These are phyloP conservation scores for Drosophila pseudotakahashii DNA, from an alignment of 2,888 invertebrate genomes.

Conservation along the genomic window DNA sequence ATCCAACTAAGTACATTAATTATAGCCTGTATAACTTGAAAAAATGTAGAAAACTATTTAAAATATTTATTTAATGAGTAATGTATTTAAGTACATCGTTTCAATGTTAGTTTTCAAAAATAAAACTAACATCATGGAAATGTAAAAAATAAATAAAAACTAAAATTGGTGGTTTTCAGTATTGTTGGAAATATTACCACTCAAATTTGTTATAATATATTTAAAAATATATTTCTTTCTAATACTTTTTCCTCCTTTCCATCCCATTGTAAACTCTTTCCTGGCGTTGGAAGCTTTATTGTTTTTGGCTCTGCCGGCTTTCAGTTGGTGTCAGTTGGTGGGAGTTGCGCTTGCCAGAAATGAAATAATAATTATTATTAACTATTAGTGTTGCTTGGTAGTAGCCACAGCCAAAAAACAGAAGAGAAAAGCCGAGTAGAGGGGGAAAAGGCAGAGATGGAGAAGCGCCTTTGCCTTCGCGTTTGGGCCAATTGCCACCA, in stretches of 20 bases:
- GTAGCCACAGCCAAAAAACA: conserved; percentile 28
- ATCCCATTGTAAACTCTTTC: conserved; percentile 31
- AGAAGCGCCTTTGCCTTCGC: conserved; percentile 41
- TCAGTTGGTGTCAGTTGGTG: conserved; percentile 79
- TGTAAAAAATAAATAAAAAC: too few species aligned
- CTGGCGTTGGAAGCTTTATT: conserved; percentile 60
- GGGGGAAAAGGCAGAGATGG: conserved; percentile 3
- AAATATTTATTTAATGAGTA: too few species aligned
- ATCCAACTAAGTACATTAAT: too few species aligned
- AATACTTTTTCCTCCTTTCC: background rate
- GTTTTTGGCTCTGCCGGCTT: conserved; percentile 68
- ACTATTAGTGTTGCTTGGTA: conserved; percentile 77
- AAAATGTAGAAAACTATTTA: too few species aligned
- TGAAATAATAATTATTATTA: conserved; percentile 82
- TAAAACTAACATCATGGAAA: too few species aligned
- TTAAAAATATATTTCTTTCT: too few species aligned
- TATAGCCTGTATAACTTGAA: too few species aligned
- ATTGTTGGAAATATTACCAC: too few species aligned
- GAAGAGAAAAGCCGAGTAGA: background rate
- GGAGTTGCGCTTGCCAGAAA: conserved; percentile 78
- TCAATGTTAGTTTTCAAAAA: too few species aligned
- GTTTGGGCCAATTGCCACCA: conserved; percentile 66
- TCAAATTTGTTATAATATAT: too few species aligned
- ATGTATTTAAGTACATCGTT: too few species aligned
- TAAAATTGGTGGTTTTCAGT: too few species aligned